Evolutionary conservation across 1,140 invertebrate species (phyloP).

Genomic region (Eriosoma lanigerum): DNA sequence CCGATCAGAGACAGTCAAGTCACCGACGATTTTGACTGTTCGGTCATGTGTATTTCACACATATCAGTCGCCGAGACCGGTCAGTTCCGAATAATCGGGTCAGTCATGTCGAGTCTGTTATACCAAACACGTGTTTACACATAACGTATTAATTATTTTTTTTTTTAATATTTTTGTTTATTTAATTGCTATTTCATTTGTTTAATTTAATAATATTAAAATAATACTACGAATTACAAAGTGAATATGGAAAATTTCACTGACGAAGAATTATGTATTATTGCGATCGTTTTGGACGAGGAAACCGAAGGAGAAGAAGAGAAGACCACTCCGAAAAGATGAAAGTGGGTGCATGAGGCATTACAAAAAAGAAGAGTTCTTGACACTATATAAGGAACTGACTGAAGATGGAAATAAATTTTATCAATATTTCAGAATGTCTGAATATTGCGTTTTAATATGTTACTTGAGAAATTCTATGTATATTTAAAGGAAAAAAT

Average conservation of each 20-base stretch:
- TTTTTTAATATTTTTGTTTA: not conserved
- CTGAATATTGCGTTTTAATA: too few relatives aligned
- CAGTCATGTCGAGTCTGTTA: not conserved
- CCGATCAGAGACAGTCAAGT: not conserved
- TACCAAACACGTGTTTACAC: not conserved
- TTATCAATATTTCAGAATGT: too few relatives aligned
- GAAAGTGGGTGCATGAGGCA: not conserved
- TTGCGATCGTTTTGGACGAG: not conserved
- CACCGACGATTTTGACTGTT: conserved; percentile 8
- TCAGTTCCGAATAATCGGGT: not conserved
- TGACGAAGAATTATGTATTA: conserved; percentile 5
- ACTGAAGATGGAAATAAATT: not conserved
- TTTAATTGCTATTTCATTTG: too few relatives aligned
- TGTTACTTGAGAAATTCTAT: too few relatives aligned
- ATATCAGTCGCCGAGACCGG: not conserved
- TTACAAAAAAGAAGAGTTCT: not conserved
- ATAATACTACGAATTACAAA: not conserved
- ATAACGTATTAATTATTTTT: not conserved
- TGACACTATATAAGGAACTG: not conserved
- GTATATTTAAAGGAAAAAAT: too few relatives aligned
- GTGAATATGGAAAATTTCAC: not conserved
- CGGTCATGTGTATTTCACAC: conserved; percentile 1
- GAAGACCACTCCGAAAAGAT: not conserved
- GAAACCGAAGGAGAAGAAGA: too few relatives aligned
- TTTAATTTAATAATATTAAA: not conserved